Percentiles rank a stretch among this genome's conserved stretches.
Conservation (phyloP, 37 sponge, comb jelly and placozoan genomes). For the Mnemiopsis leidyi region DNA sequence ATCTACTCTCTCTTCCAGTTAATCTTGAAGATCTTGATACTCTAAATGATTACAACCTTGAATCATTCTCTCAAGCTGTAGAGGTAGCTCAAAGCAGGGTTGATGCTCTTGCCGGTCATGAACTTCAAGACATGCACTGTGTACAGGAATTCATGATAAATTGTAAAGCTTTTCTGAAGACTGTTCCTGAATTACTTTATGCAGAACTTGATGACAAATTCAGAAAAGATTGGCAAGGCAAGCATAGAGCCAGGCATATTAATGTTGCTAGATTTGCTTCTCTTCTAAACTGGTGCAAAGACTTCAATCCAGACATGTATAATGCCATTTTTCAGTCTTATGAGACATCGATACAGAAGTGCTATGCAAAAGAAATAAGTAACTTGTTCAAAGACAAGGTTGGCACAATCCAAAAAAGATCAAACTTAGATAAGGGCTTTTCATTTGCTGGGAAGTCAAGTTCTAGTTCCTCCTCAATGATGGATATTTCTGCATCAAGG, state of each 20-base stretch:
- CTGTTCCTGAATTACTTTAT: not conserved
- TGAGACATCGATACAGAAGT: not conserved
- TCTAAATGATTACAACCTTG: constrained; percentile 29
- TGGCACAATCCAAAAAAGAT: constrained; percentile 30
- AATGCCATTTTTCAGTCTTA: constrained; percentile 7
- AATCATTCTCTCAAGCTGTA: constrained; percentile 33
- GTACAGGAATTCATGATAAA: constrained; percentile 14
- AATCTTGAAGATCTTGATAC: constrained; percentile 7
- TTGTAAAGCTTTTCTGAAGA: not conserved
- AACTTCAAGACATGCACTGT: constrained; percentile 26
- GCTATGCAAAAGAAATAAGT: constrained; percentile 26
- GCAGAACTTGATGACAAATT: not conserved
- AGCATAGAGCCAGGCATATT: constrained; percentile 46
- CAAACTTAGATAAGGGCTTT: constrained; percentile 40
- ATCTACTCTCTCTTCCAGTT: not conserved
- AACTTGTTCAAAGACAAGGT: constrained; percentile 51
- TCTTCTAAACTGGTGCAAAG: constrained; percentile 44
- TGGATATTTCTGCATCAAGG: constrained; percentile 10
- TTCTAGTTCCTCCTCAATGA: not conserved
- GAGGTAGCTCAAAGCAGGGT: not conserved
- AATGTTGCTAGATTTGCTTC: constrained; percentile 25
- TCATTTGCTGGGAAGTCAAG: constrained; percentile 53
- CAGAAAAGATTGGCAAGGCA: constrained; percentile 58
- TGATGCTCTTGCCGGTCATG: not conserved
- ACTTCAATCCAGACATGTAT: not conserved